phyloP scores from a whole-genome alignment of 2,113 vertebrate species.

The Muntiacus muntjak region DNA sequence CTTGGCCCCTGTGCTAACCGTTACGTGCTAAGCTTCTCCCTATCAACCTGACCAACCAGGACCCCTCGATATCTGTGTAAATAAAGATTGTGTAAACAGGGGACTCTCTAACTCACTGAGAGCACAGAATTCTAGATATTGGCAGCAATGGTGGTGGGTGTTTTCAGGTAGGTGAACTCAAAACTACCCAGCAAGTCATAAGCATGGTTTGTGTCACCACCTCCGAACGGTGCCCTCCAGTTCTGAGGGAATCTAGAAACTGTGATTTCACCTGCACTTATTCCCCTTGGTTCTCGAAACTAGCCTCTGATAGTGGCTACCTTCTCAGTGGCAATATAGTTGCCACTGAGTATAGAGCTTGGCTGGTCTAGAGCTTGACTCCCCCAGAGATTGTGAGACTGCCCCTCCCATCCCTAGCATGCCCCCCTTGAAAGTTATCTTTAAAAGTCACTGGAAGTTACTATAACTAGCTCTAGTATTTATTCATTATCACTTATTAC shows the following conservation, averaged over 20 bases:
- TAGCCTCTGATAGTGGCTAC: background rate
- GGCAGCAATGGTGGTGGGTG: rapidly evolving
- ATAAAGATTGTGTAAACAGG: background rate
- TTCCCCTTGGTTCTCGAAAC: background rate
- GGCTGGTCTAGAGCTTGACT: background rate
- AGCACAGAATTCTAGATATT: background rate
- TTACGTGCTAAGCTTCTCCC: background rate
- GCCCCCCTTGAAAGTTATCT: background rate
- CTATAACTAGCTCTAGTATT: background rate
- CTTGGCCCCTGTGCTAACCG: too few relatives aligned
- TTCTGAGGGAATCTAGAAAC: background rate
- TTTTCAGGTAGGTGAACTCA: background rate
- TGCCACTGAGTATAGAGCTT: background rate
- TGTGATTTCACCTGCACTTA: background rate
- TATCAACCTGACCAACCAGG: background rate
- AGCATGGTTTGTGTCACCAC: background rate
- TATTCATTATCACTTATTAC: background rate
- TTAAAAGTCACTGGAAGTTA: background rate
- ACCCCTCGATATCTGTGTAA: background rate
- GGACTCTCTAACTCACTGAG: background rate
- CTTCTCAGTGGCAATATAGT: background rate
- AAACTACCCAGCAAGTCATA: background rate
- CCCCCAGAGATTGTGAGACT: background rate
- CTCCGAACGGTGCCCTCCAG: background rate
- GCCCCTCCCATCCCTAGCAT: background rate